Base-by-base conservation (phyloP, 92 coral and sea anemone species). In the Actinernus sp. region DNA sequence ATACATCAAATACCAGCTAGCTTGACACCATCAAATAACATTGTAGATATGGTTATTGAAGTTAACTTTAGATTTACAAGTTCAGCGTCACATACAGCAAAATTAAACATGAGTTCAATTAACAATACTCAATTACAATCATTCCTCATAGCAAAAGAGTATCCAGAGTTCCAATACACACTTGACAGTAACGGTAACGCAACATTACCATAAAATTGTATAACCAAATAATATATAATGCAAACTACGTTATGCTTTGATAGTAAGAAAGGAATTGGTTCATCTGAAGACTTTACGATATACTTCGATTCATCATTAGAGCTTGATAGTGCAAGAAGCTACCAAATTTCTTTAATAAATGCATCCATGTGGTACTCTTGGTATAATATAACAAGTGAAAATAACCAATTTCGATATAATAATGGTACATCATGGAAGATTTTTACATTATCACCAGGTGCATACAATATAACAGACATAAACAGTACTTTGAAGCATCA, bases 291-390 rank as follows among this genome's bases (percentile, higher is more conserved):
- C 16, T 61, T 61, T 39, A 12, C 49, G 20, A 43, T 11, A 2
- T 18, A 43, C n/a, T n/a, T n/a, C n/a, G n/a, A n/a, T n/a, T n/a
- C n/a, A n/a, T 23, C 49, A 2, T 11, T 43, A 11, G 49, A 43
- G 20, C 13, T 43, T 2, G 49, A 43, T 43, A 11, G 20, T n/a
- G 39, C 17, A 2, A 39, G 36, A 3, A 13, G 4, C 16, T 61
- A 61, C 27, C 25, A 61, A 43, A 21, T 61, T 0, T 37, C 36
- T 21, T 12, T 61, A 8, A 61, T 61, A 2, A 8, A 29, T 20
- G 68, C 68, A 1, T 22, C 68, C 0, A 26, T 61, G 54, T 61
- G 68, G 71, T 40, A 64, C 49, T 30, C 47, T 9, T 64, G 71
- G 71, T 27, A 26, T 0, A 64, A 64, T 47, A 47, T 64, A 29